These are phyloP conservation scores for Lepisosteus osseus DNA, from an alignment of 2,113 vertebrate species.

Conservation along the genomic window DNA sequence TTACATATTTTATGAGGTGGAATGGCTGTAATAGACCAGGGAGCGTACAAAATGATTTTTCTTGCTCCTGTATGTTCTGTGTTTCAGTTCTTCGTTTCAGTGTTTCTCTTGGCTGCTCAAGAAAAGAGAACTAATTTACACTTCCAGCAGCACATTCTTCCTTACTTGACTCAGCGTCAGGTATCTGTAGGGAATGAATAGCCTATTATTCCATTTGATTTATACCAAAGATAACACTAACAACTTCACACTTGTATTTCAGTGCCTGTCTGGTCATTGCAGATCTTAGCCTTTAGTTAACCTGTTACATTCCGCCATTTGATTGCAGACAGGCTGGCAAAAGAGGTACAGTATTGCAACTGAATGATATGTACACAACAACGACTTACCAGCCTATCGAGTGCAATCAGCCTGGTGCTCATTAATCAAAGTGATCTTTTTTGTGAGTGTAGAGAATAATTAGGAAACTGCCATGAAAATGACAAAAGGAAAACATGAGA, in stretches of 20 bases:
- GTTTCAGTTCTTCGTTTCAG: not conserved
- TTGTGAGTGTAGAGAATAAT: not conserved
- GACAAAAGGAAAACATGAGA: too few species aligned
- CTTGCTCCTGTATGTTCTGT: not conserved
- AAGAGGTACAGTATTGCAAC: not conserved
- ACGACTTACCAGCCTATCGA: too few species aligned
- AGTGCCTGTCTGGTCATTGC: not conserved
- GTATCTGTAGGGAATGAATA: slow-evolving; percentile 2
- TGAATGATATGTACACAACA: not conserved
- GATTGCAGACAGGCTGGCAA: not conserved
- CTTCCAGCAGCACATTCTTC: not conserved
- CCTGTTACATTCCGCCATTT: not conserved
- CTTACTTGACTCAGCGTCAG: not conserved
- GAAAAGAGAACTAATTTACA: not conserved
- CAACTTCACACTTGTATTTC: not conserved
- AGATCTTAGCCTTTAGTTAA: not conserved
- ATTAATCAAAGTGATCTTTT: not conserved
- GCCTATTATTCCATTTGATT: slow-evolving; percentile 5
- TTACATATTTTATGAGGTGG: not conserved
- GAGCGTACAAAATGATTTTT: too few species aligned
- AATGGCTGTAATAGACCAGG: not conserved
- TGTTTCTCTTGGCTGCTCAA: not conserved
- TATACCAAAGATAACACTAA: not conserved
- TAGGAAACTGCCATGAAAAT: too few species aligned
- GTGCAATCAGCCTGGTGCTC: not conserved